phyloP scores from a whole-genome alignment of 2,888 invertebrate genomes.

The Steromphala cineraria region DNA sequence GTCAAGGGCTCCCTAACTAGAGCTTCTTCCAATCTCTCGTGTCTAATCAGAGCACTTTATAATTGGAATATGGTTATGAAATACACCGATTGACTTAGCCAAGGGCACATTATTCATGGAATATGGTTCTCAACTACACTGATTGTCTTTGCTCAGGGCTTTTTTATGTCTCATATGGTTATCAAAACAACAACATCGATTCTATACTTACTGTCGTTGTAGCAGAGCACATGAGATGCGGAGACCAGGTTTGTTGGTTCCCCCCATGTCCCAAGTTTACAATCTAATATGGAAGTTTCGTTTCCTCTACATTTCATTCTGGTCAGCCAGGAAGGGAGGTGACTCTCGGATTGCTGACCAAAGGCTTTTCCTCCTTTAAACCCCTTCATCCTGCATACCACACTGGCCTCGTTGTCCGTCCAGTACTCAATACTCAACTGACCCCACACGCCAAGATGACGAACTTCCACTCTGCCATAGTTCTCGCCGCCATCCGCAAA shows the following conservation, averaged over 20 bases:
- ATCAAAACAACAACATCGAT: too few relatives aligned
- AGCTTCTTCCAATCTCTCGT: too few relatives aligned
- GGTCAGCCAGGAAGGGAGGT: constrained; percentile 60
- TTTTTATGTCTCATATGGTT: too few relatives aligned
- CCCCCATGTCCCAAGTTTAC: constrained; percentile 46
- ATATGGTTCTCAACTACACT: not conserved
- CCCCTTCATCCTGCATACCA: constrained; percentile 47
- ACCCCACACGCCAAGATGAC: constrained; percentile 48
- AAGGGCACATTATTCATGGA: too few relatives aligned
- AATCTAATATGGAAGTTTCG: constrained; percentile 54
- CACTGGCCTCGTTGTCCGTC: constrained; percentile 42
- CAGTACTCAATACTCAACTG: constrained; percentile 56
- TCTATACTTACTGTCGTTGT: constrained; percentile 35
- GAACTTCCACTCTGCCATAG: constrained; percentile 36
- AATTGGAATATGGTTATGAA: too few relatives aligned
- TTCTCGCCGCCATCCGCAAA: constrained; percentile 31
- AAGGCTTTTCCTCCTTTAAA: constrained; percentile 54
- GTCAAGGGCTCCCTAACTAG: too few relatives aligned
- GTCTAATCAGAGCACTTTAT: too few relatives aligned
- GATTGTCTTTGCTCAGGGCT: not conserved
- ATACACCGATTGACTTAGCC: too few relatives aligned
- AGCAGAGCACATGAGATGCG: constrained; percentile 55
- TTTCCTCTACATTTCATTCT: constrained; percentile 76
- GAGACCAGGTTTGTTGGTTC: constrained; percentile 38
- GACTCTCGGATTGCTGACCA: constrained; percentile 35